Evolutionary conservation across 2,888 invertebrate genomes (phyloP), one percentile per base, ranked within the genome.

Genomic region (Lasioglossum vierecki): DNA sequence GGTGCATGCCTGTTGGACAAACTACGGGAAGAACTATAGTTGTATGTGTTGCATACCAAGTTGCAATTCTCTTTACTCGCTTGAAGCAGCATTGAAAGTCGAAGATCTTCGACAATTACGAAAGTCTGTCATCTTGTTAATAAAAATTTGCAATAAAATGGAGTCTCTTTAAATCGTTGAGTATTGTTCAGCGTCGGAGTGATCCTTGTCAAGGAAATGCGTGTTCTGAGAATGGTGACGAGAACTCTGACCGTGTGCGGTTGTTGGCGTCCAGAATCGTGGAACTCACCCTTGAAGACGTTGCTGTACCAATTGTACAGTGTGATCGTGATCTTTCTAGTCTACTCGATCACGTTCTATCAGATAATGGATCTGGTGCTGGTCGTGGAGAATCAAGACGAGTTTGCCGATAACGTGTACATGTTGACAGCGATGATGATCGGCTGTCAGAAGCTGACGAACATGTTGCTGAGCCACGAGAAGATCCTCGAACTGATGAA

Each of bases 371-470:
- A 90, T 39, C 68, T 91, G 1, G 9, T 89, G 3, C n/a, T 75
- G n/a, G 73, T 80, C 15, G 78, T 84, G 4, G 66, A 86, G 0
- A 79, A 80, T 13, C 15, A 71, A 22, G 88, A 89, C 3, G 83
- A 90, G 35, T 81, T 91, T 26, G 82, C 87, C 8, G 90, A 91
- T 2, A 85, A 85, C 41, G 78, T 88, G 11, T 92, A 89, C n/a
- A 76, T 91, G 63, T 22, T 89, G 1, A 15, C 91, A 4, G 79
- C 85, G 26, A 84, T 87, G 81, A 5, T 88, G 0, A 9, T 79
- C 26, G 68, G 79, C 35, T 87, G 89, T 39, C 85, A 77, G 35
- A 92, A 92, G 77, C 76, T 86, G 35, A 74, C 81, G 8, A 82
- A 73, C 44, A 13, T 91, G n/a, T 44, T 89, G 8, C 63, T 41